Evolutionary conservation across 2,113 vertebrate species (phyloP).

Genomic region (Stegostoma tigrinum): DNA sequence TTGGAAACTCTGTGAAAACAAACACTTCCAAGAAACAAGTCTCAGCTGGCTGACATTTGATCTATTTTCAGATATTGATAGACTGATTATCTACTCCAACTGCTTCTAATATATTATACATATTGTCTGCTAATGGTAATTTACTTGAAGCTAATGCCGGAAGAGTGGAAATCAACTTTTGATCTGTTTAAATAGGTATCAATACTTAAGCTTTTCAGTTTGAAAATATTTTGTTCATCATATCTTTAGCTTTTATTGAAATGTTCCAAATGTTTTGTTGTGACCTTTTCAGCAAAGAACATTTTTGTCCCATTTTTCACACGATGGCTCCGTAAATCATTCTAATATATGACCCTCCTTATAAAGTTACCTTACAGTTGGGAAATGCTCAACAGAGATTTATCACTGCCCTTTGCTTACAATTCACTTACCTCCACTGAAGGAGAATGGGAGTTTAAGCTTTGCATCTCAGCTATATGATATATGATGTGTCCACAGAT

Average conservation of each 20-base stretch:
- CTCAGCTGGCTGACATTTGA: not conserved
- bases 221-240: not conserved
- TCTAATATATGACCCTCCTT: constrained; percentile 27
- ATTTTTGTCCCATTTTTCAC: constrained; percentile 21
- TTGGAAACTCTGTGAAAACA: not conserved
- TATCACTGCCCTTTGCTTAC: constrained; percentile 32
- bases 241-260: not conserved
- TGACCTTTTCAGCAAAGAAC: constrained; percentile 16
- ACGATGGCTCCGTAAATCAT: constrained; percentile 33
- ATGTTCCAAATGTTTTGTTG: constrained; percentile 1
- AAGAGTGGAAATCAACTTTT: not conserved
- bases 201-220: not conserved
- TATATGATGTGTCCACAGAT: constrained; percentile 22
- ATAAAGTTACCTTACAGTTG: constrained; percentile 30
- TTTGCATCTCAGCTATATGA: constrained; percentile 6
- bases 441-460: constrained; percentile 24
- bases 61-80: not conserved
- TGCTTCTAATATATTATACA: not conserved
- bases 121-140: not conserved
- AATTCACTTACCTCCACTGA: constrained; percentile 29
- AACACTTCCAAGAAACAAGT: not conserved
- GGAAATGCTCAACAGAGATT: not conserved
- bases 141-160: not conserved
- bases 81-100: not conserved
- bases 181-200: not conserved